Conservation (phyloP, 2,888 invertebrate genomes). For the Augiades crinisus region DNA sequence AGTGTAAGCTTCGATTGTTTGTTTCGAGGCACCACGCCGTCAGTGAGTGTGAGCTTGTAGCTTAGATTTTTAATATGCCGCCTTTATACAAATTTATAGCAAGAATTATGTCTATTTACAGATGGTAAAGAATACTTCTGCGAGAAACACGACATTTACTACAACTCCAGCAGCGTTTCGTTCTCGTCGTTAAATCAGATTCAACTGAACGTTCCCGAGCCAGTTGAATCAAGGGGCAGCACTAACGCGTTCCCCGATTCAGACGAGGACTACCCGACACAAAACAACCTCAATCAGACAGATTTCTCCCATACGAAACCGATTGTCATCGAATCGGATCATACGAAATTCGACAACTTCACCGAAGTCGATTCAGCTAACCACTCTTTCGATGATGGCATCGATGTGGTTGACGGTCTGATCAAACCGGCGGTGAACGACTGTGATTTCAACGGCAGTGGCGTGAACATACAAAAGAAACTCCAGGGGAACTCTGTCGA, state of each 20-base stretch:
- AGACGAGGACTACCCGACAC: constrained; percentile 70
- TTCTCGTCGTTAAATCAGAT: constrained; percentile 68
- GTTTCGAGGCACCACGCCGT: constrained; percentile 80
- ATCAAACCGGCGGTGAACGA: constrained; percentile 48
- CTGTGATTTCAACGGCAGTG: constrained; percentile 41
- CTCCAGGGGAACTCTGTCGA: constrained; percentile 67
- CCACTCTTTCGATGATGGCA: constrained; percentile 70
- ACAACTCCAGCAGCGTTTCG: constrained; percentile 67
- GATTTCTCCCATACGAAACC: constrained; percentile 74
- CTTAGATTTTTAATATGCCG: no score
- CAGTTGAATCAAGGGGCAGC: constrained; percentile 62
- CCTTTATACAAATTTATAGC: no score
- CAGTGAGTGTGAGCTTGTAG: background rate
- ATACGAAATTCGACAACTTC: constrained; percentile 56
- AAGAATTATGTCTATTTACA: constrained; percentile 38
- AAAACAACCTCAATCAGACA: constrained; percentile 71
- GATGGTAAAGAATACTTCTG: constrained; percentile 76
- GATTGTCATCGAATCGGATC: constrained; percentile 70
- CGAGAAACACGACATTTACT: constrained; percentile 73
- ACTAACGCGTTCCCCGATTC: constrained; percentile 61
- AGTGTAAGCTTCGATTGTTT: background rate
- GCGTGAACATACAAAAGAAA: constrained; percentile 51
- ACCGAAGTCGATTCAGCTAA: constrained; percentile 63
- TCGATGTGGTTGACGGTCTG: constrained; percentile 65
- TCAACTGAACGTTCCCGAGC: constrained; percentile 68